These are phyloP conservation scores for Strix aluco DNA, from an alignment of 2,113 vertebrate species.

Conservation along the genomic window DNA sequence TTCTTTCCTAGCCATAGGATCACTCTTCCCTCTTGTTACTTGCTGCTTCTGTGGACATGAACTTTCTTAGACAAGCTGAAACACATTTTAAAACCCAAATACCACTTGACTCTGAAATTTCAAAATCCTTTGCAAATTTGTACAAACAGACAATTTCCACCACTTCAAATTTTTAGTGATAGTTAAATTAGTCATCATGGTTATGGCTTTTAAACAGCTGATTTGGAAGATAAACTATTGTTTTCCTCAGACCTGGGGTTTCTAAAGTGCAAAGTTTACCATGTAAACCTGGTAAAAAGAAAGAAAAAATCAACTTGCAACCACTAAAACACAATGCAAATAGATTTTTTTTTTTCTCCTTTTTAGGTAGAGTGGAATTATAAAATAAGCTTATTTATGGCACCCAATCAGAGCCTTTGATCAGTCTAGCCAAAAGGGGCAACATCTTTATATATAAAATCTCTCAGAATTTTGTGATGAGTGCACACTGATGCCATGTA, in stretches of 20 bases:
- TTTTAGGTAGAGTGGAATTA: not conserved
- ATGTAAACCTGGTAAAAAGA: not conserved
- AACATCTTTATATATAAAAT: not conserved
- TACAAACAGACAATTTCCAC: not conserved
- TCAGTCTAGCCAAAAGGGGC: not conserved
- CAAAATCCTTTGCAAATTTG: not conserved
- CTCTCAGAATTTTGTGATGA: not conserved
- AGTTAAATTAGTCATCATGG: not conserved
- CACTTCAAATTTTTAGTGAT: not conserved
- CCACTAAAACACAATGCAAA: not conserved
- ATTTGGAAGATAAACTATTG: not conserved
- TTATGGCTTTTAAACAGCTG: not conserved
- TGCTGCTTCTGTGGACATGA: not conserved
- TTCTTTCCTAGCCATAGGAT: not conserved
- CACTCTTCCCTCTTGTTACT: not conserved
- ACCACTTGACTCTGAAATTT: not conserved
- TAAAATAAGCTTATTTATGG: slow-evolving; percentile 19
- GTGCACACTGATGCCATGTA: not conserved
- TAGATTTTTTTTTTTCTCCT: not conserved
- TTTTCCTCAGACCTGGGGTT: not conserved
- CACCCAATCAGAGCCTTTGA: not conserved
- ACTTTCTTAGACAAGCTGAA: not conserved
- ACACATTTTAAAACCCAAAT: not conserved
- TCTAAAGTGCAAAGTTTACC: not conserved
- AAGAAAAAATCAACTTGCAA: not conserved